Percentiles rank a stretch among this genome's conserved stretches.
phyloP scores from a whole-genome alignment of 2,888 invertebrate species.

The Trissolcus japonicus region DNA sequence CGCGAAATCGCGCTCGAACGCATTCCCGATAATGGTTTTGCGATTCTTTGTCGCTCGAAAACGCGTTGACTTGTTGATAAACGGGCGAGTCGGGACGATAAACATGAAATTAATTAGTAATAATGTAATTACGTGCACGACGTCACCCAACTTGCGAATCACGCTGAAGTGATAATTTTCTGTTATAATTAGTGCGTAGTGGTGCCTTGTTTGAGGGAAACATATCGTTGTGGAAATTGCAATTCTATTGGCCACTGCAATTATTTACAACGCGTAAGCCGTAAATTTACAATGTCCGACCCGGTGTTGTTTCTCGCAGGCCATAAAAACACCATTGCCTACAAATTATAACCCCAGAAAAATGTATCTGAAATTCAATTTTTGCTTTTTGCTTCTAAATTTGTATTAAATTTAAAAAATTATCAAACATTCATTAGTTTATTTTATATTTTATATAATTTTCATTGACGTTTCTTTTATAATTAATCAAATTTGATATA shows the following conservation, averaged over 20 bases:
- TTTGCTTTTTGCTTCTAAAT: no score
- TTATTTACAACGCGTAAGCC: no score
- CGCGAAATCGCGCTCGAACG: neutral
- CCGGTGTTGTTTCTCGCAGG: no score
- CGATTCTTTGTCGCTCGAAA: slow-evolving; percentile 9
- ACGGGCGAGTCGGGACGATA: slow-evolving; percentile 4
- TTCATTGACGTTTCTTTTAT: neutral
- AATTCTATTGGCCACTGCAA: no score
- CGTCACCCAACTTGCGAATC: neutral
- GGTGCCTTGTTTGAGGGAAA: no score
- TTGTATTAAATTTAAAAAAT: no score
- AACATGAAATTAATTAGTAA: slow-evolving; percentile 16
- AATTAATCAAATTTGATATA: neutral
- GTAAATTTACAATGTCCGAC: no score
- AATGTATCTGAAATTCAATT: no score
- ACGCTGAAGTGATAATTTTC: slow-evolving; percentile 1
- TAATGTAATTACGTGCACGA: slow-evolving; percentile 9
- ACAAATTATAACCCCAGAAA: no score
- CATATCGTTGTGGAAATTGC: no score
- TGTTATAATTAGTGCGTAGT: neutral
- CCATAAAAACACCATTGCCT: no score
- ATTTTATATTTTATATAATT: neutral
- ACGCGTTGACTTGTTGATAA: slow-evolving; percentile 10
- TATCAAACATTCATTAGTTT: no score
- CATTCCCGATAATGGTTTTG: neutral